These are phyloP conservation scores for Peromyscus nudipes DNA, from an alignment of 2,797 vertebrate genomes.

Conservation along the genomic window DNA sequence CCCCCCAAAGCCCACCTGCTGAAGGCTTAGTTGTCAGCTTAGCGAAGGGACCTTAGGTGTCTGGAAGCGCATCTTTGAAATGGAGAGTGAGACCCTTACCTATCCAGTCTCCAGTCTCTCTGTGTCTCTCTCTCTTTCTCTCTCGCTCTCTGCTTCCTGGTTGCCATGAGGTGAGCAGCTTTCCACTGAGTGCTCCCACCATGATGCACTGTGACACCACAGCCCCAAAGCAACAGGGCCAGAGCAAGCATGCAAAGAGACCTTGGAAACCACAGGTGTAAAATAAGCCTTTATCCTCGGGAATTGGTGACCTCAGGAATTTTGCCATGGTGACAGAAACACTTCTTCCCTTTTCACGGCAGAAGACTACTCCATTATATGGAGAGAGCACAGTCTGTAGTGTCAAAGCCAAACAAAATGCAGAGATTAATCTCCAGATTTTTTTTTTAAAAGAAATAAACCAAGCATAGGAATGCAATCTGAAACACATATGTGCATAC, in stretches of 20 bases:
- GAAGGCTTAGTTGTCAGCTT: background rate
- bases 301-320: background rate
- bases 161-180: background rate
- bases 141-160: background rate
- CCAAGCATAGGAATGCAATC: background rate
- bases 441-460: background rate
- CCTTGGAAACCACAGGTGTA: background rate
- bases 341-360: background rate
- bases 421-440: background rate
- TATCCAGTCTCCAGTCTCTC: background rate
- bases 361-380: background rate
- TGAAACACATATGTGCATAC: background rate
- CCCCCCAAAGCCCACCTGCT: background rate
- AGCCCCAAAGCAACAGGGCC: background rate
- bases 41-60: background rate
- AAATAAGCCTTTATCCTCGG: background rate
- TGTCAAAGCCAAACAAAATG: background rate
- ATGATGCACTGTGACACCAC: no score
- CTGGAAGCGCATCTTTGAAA: background rate
- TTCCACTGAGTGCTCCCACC: background rate
- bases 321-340: background rate
- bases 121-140: no score
- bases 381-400: background rate
- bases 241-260: background rate
- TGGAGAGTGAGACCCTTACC: background rate